Evolutionary conservation across 2,888 invertebrate species (phyloP).

Genomic region (Nephrotoma appendiculata): DNA sequence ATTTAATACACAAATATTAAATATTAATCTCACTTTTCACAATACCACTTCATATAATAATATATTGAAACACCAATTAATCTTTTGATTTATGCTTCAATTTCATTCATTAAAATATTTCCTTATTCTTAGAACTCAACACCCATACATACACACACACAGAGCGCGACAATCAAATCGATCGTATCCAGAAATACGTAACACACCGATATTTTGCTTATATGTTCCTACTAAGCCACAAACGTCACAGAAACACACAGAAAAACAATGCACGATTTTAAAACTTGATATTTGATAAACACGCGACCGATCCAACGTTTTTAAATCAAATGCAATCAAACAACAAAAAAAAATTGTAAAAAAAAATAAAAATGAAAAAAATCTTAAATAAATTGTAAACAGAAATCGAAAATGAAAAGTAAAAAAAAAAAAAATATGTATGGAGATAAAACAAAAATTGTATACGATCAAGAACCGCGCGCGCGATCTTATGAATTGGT

Average conservation of each 20-base stretch:
- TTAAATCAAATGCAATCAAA: conserved; percentile 2
- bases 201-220: background rate
- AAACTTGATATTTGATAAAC: background rate
- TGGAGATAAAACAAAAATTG: background rate
- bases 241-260: background rate
- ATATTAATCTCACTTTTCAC: background rate
- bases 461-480: background rate
- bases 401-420: background rate
- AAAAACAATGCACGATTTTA: background rate
- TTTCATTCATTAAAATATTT: background rate
- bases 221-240: background rate
- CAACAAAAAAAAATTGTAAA: background rate
- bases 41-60: background rate
- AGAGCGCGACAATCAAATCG: background rate
- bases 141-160: background rate
- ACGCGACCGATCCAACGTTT: conserved; percentile 2
- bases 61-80: background rate
- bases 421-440: background rate
- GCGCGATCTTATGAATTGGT: background rate
- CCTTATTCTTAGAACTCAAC: background rate
- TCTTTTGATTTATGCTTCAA: background rate
- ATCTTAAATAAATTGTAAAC: conserved; percentile 1
- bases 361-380: background rate
- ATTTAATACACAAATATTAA: background rate
- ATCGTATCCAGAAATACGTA: background rate